These are phyloP conservation scores for Lepidocyrtinus sp. DNA, from an alignment of 2,888 invertebrate species.

Conservation along the genomic window DNA sequence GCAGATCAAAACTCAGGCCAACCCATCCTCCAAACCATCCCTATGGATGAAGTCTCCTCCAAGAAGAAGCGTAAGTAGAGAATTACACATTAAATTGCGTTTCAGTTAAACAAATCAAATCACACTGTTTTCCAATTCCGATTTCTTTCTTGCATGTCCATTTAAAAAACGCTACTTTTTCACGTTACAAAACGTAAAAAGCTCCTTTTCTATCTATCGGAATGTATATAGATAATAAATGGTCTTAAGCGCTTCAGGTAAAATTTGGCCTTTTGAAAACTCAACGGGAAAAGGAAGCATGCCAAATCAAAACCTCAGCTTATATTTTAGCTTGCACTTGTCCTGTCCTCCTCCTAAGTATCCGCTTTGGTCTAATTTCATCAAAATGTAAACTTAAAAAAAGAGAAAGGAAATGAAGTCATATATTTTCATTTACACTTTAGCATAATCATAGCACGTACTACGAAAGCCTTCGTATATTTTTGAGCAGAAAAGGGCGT, in stretches of 20 bases:
- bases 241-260: too few species aligned
- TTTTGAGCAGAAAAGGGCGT: constrained; percentile 47
- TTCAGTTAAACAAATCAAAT: not conserved
- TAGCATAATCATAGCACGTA: constrained; percentile 14
- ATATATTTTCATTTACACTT: constrained; percentile 16
- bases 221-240: too few species aligned
- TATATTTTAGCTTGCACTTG: constrained; percentile 6
- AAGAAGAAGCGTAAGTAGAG: constrained; percentile 51
- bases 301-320: constrained; percentile 50
- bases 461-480: not conserved
- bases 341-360: constrained; percentile 15
- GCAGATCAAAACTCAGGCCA: constrained; percentile 41
- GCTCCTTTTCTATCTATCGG: not conserved
- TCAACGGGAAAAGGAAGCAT: constrained; percentile 60
- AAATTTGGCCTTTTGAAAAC: constrained; percentile 36
- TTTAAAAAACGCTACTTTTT: not conserved
- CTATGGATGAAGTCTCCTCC: constrained; percentile 46
- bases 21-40: constrained; percentile 50
- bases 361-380: constrained; percentile 16
- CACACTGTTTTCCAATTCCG: constrained; percentile 8
- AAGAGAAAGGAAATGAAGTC: constrained; percentile 55
- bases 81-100: not conserved
- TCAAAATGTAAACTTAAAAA: not conserved
- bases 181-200: not conserved
- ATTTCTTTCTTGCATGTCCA: not conserved